A percentile compares a stretch with the other conserved stretches of the same genome.
Conservation (phyloP, 2,797 vertebrate genomes). For the Pangasius macronema region DNA sequence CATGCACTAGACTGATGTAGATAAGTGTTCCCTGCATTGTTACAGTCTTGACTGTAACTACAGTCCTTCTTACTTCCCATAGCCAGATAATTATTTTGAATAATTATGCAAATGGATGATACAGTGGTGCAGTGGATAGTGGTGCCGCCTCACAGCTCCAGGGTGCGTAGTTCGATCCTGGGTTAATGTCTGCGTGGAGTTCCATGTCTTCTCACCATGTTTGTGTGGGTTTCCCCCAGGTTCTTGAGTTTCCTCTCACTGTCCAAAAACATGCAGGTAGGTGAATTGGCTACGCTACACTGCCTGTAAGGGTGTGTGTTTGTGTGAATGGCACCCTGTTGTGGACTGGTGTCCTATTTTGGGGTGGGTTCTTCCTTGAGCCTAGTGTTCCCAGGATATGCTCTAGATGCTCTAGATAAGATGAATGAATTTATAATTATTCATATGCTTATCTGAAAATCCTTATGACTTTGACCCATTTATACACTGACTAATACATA, state of each 20-base stretch:
- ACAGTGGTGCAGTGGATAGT: neutral
- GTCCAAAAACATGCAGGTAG: neutral
- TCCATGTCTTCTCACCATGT: neutral
- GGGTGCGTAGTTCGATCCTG: neutral
- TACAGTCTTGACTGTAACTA: neutral
- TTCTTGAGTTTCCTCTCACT: neutral
- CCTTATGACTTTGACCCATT: neutral
- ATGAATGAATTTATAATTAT: neutral
- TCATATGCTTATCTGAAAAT: neutral
- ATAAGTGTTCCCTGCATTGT: neutral
- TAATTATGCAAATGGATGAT: neutral
- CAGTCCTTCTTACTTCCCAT: neutral
- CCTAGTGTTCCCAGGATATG: neutral
- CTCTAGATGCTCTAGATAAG: neutral
- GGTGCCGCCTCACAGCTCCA: neutral
- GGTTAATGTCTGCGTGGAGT: neutral
- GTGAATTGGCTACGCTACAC: neutral
- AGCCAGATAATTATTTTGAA: neutral
- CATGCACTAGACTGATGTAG: neutral
- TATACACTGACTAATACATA: neutral
- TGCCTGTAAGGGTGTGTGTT: neutral
- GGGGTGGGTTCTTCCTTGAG: neutral
- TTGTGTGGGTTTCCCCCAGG: no score
- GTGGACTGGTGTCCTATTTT: neutral
- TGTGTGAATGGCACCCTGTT: neutral